Base-by-base conservation (phyloP, 2,888 invertebrate genomes). In the Ichneumon xanthorius region DNA sequence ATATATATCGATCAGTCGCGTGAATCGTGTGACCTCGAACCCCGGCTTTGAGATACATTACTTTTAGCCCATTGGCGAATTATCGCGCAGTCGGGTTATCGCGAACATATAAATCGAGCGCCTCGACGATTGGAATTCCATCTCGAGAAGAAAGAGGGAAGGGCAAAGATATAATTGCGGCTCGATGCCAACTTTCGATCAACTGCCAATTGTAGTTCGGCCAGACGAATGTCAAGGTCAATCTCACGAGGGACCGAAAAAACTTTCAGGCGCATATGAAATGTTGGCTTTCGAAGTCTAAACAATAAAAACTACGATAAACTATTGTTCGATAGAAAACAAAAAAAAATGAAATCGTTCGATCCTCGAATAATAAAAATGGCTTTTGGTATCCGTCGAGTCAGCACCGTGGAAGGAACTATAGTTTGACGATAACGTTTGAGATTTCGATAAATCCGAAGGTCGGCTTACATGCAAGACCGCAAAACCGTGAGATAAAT, bases 341-440 rank as follows among this genome's bases (percentile, higher is more conserved):
- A 33, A 3, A 26, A 50, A 53, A 50, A 68, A 61, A 55, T 61
- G 19, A 40, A 68, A 71, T 70, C 22, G 53, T 58, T 71, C 67
- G 67, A 63, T 22, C 37, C 5, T 48, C 53, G 75, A 63, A 75
- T 19, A 63, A 75, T 19, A 19, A 81, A 58, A 73, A 78, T 78
- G 40, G 75, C 33, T 50, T 48, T 63, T 19, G 33, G 75, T 61
- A 86, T 86, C 61, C 72, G 72, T 82, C 78, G 50, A 65, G 67
- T 16, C 40, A 77, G 77, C 77, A 77, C 77, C 77, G 16, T 40
- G 37, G 11, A 19, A 77, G 77, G 65, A 77, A 77, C 67, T 68
- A 40, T 40, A 9, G 33, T 33, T 65, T 77, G 11, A 53, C 45
- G 53, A 77, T 37, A 77, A 67, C n/a, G 40, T 16, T 22, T 7